Evolutionary conservation across 2,888 invertebrate genomes (phyloP).

Genomic region (Octonoba sinensis): DNA sequence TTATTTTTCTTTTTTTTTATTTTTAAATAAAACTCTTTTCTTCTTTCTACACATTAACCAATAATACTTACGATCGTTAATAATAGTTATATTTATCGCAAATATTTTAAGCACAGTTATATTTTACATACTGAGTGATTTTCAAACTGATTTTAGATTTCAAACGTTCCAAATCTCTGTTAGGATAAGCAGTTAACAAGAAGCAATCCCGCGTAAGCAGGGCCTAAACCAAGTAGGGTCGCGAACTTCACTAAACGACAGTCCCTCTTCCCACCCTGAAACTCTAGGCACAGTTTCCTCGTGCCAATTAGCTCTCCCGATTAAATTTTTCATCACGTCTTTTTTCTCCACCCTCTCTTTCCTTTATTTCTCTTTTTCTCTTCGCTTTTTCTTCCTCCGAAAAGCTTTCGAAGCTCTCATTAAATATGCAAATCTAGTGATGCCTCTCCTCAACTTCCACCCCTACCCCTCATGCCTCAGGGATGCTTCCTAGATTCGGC

Average conservation of each 20-base stretch:
- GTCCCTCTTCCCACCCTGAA: constrained; percentile 18
- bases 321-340: constrained; percentile 64
- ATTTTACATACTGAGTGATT: too few relatives aligned
- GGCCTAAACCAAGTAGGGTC: not conserved
- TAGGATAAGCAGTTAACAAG: too few relatives aligned
- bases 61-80: too few relatives aligned
- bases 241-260: constrained; percentile 20
- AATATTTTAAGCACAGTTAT: too few relatives aligned
- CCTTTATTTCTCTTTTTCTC: constrained; percentile 34
- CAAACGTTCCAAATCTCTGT: too few relatives aligned
- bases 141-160: too few relatives aligned
- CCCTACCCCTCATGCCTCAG: constrained; percentile 25
- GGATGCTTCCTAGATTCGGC: constrained; percentile 23
- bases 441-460: constrained; percentile 37
- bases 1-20: too few relatives aligned
- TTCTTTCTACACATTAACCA: too few relatives aligned
- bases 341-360: not conserved
- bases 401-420: constrained; percentile 58
- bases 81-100: too few relatives aligned
- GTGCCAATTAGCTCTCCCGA: constrained; percentile 50
- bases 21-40: too few relatives aligned
- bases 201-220: too few relatives aligned
- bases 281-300: constrained; percentile 34
- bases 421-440: constrained; percentile 64
- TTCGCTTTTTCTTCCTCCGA: not conserved